Base-by-base conservation (phyloP, 2,888 invertebrate species). In the Machimus atricapillus region DNA sequence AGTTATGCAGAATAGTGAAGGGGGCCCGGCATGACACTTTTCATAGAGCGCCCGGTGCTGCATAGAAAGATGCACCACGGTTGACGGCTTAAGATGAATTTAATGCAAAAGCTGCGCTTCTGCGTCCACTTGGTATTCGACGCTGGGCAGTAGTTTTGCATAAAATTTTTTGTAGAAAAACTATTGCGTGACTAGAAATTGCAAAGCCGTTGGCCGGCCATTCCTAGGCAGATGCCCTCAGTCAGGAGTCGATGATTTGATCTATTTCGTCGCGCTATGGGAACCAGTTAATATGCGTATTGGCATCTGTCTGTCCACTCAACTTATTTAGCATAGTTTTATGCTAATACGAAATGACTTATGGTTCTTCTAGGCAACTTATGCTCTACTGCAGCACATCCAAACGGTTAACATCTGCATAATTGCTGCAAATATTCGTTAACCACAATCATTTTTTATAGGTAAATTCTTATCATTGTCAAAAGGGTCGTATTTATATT, bases 141-240 rank as follows among this genome's bases (percentile, higher is more conserved):
- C 27, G 19, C 12, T 66, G 14, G 40, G 7, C 12, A 8, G 58
- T 83, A 23, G 66, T 40, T 37, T 34, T 40, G 58, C 58, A 23
- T 66, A 40, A 34, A 66, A 19, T 83, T 83, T 40, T 40, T 85
- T 85, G 19, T 74, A 34, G 16, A 34, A 52, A 76, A 85, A 43
- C 43, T 74, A 27, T 73, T 85, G 85, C 85, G 85, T 85, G 85
- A 85, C 85, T 85, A 85, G 85, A 85, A 74, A 85, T 43, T 74
- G 73, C 74, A n/a, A 76, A 46, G 19, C 27, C 43, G 46, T 85
- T 76, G 8, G 4, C 12, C 14, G 19, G 7, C 46, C 27, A 66
- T 31, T 27, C 73, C 46, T 40, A 43, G 27, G 34, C 73, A 74
- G 85, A 85, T 85, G 85, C 74, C 76, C 16, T 76, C 19, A 34